Evolutionary conservation across 2,888 invertebrate species (phyloP), one percentile per base, ranked within the genome.

Genomic region (Netelia melanura): DNA sequence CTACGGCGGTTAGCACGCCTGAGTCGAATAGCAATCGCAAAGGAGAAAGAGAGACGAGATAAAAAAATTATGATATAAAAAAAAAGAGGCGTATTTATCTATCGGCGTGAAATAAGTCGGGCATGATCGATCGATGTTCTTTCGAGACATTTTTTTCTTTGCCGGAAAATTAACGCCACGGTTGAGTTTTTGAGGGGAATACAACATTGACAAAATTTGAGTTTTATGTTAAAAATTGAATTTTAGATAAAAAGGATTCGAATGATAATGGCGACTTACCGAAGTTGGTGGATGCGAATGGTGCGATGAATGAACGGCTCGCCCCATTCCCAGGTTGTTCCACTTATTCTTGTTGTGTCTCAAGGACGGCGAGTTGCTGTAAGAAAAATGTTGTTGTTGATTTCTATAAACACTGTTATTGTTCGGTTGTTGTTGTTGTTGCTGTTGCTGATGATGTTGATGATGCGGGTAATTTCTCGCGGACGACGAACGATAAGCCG

Each of bases 401-500:
- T 74, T 83, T 80, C 76, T 81, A 65, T 71, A 83, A 65, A 44
- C 76, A 65, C 21, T 80, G 72, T 75, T 81, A 44, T 75, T 86
- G 70, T 68, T 83, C 62, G 30, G 5, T 30, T 30, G 30, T 30
- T 30, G 30, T 5, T 64, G 78, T n/a, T 58, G 56, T 6, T 56
- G 56, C n/a, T 84, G 87, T 38, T 86, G 84, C 10, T 86, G 84
- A 23, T 86, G 85, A 76, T 64, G 78, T 14, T 58, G 56, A 56
- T 86, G 84, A 8, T 86, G 87, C 44, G 86, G 81, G 61, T 86
- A 86, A 6, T 83, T 79, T 43, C 85, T 61, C 1, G 82, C 82
- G 9, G 80, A 75, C 77, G 87, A 84, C 74, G 87, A 77, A n/a
- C 88, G 85, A 83, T 81, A 85, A 38, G 64, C 61, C 3, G 84